A percentile compares a stretch with the other conserved stretches of the same genome.
These are phyloP conservation scores for Emmelina monodactyla DNA, from an alignment of 2,888 invertebrate species.

Conservation along the genomic window DNA sequence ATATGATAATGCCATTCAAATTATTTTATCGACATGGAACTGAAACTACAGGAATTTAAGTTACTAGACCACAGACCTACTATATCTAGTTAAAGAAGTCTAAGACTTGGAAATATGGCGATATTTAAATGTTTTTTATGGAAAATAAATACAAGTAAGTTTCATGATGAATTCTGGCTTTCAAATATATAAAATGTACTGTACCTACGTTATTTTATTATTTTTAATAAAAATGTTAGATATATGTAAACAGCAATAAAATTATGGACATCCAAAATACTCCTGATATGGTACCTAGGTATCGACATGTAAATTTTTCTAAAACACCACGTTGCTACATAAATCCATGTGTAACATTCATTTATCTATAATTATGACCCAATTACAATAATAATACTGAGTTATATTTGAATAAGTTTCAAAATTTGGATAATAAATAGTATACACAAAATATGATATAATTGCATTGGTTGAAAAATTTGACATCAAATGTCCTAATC, in stretches of 20 bases:
- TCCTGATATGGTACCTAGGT: constrained; percentile 43
- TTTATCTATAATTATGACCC: constrained; percentile 1
- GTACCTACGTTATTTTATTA: no score
- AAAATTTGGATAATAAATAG: constrained; percentile 20
- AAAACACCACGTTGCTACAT: constrained; percentile 24
- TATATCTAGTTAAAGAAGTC: no score
- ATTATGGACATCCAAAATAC: constrained; percentile 16
- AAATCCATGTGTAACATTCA: constrained; percentile 2
- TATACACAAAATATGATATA: constrained; percentile 12
- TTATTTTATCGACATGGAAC: no score
- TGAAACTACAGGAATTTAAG: no score
- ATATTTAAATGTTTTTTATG: no score
- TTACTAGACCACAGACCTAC: no score
- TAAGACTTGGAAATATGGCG: no score
- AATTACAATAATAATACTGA: constrained; percentile 32
- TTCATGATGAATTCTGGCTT: no score
- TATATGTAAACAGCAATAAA: constrained; percentile 19
- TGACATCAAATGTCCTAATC: constrained; percentile 55
- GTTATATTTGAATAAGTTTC: constrained; percentile 28
- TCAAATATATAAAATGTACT: no score
- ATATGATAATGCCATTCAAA: no score
- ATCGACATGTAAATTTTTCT: constrained; percentile 42
- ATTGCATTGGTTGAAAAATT: constrained; percentile 17
- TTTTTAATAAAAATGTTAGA: no score
- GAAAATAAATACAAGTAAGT: no score